Base-by-base conservation (phyloP, 2,888 invertebrate genomes). In the Drosophila kambysellisi region DNA sequence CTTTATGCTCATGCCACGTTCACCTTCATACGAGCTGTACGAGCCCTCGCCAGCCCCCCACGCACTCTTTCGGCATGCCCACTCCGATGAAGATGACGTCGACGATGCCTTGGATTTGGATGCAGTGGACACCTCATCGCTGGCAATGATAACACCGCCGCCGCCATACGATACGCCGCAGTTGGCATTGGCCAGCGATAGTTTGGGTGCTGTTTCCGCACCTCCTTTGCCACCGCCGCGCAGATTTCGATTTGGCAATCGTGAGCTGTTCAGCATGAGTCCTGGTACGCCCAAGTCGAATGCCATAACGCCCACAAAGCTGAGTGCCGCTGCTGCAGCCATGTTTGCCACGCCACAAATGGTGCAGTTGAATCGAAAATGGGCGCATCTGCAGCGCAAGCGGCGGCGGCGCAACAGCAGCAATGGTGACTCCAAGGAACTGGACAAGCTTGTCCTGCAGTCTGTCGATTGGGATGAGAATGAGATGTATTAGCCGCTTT, bases 401-500 rank as follows among this genome's bases (percentile, higher is more conserved):
- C 89, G 91, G 11, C 88, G 91, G 37, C 87, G 92, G 63, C 91
- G 93, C 33, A 93, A 91, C 73, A 93, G 92, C 79, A 93, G 93
- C 80, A 92, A 92, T 3, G 92, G 92, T 39, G 93, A 93, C 79
- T 92, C 93, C 37, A 93, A 93, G 77, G 93, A 93, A 69, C 82
- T 93, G 64, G 93, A 93, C 76, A 93, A 93, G 76, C 84, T 93
- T 58, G 93, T 93, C 54, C 81, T 93, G 63, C 93, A 93, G 82
- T 92, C 93, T 29, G 93, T 93, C 67, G 93, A 93, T 81, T 93
- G 93, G 93, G 93, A 93, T 77, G 93, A 93, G 69, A 93, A 93
- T 74, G 93, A 93, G 83, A 92, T 93, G 85, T 93, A 93, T 80
- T 93, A 88, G 52, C 58, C 54, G 50, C 57, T 63, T n/a, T 20